Evolutionary conservation across 2,113 vertebrate species (phyloP), one percentile per base, ranked within the genome.

Genomic region (Mus pahari): DNA sequence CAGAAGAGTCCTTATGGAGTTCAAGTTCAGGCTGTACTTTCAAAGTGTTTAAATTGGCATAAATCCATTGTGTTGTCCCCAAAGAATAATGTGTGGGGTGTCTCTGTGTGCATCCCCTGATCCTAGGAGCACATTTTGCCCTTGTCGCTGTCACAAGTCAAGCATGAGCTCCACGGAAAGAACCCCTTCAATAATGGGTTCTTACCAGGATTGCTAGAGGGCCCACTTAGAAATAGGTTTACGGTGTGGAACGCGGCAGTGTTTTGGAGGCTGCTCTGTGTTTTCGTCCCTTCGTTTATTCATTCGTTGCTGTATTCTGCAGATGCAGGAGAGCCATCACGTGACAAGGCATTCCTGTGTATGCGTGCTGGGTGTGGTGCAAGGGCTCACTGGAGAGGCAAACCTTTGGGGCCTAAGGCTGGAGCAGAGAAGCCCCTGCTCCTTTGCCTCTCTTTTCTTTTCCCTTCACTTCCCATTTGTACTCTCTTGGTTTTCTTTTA

Each of bases 51-150:
- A 93, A 50, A 8, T 78, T 91, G 94, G 90, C 88, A n/a, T 24
- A 0, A 0, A 17, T 90, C 86, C 70, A 39, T 0, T 0, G 0
- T 0, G 60, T 87, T 26, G 55, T 60, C 22, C 0, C 88, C 55
- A 13, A 45, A 13, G 60, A 86, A 82, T 55, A 9, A 39, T 20
- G 2, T 20, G 0, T 28, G 5, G 10, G 3, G 24, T 90, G 11
- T 90, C 36, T 60, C 4, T 89, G 62, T 71, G 4, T 91, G 87
- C 31, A 11, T 0, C 48, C 94, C 66, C 86, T 45, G 31, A 92
- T 92, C 87, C 77, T 82, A 39, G 19, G 86, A 96, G 60, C 71
- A 68, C 86, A 33, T 17, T 45, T 89, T 53, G 48, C 96, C 83
- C 31, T 48, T 79, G 22, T 78, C 88, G 13, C 19, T 28, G 33